Percentiles rank a stretch among this genome's conserved stretches.
These are phyloP conservation scores for Pandion haliaetus DNA, from an alignment of 2,113 vertebrate genomes.

Conservation along the genomic window DNA sequence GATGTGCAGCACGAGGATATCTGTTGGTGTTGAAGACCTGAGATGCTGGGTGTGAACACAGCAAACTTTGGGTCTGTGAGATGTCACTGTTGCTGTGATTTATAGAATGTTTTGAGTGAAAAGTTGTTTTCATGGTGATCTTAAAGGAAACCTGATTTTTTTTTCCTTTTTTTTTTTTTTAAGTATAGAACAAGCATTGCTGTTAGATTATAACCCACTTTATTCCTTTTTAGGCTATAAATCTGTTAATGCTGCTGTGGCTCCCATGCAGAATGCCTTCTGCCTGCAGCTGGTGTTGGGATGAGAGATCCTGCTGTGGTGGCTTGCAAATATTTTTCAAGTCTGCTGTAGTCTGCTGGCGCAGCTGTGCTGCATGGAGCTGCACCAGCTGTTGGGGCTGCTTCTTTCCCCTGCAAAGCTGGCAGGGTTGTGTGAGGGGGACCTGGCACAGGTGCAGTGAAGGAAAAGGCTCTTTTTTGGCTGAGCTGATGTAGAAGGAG, in stretches of 20 bases:
- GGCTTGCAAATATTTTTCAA: neutral
- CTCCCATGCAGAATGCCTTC: neutral
- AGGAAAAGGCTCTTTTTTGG: neutral
- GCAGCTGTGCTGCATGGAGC: neutral
- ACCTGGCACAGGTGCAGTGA: neutral
- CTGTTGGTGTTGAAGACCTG: rapidly evolving
- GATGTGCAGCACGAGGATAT: neutral
- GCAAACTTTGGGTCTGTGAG: rapidly evolving
- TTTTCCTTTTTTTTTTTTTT: neutral
- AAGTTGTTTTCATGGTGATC: neutral
- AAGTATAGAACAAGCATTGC: neutral
- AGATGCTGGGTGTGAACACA: neutral
- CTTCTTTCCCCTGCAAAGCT: neutral
- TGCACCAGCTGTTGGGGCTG: rapidly evolving
- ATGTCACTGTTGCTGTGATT: neutral
- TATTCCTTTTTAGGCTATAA: neutral
- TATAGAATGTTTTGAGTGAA: neutral
- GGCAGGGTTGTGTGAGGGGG: neutral
- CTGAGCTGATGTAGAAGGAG: neutral
- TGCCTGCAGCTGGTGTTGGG: neutral
- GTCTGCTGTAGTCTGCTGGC: neutral
- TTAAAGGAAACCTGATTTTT: neutral
- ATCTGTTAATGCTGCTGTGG: neutral
- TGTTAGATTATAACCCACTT: neutral
- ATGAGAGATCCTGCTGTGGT: neutral